Conservation (phyloP, 2,888 invertebrate genomes). For the Metellina segmentata region DNA sequence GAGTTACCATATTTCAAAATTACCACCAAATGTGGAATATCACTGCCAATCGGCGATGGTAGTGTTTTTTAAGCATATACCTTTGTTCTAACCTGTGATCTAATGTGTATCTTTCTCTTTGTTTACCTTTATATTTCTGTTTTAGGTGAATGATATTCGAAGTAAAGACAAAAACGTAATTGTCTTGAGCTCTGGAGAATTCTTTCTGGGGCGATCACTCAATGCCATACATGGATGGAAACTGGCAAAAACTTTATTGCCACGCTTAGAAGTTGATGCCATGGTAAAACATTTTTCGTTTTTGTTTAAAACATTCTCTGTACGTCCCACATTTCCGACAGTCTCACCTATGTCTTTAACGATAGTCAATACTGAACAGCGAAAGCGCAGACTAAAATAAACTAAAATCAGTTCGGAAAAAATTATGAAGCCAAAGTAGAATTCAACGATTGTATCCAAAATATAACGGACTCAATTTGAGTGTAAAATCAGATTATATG, state of each 20-base stretch:
- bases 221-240: slow-evolving; percentile 46
- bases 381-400: not conserved
- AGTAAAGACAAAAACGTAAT: slow-evolving; percentile 56
- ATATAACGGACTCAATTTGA: too few species aligned
- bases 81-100: too few species aligned
- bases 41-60: too few species aligned
- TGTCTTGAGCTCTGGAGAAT: slow-evolving; percentile 59
- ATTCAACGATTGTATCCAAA: too few species aligned
- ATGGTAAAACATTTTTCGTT: slow-evolving; percentile 37
- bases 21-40: too few species aligned
- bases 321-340: not conserved
- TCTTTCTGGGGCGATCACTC: slow-evolving; percentile 20
- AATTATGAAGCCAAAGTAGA: too few species aligned
- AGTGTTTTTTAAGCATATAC: too few species aligned
- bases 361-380: not conserved
- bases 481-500: too few species aligned
- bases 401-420: too few species aligned
- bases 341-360: not conserved
- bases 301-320: not conserved
- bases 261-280: slow-evolving; percentile 43
- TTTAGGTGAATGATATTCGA: slow-evolving; percentile 47
- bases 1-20: too few species aligned
- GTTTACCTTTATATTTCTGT: not conserved
- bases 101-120: too few species aligned
- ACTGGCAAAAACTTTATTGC: slow-evolving; percentile 28